Evolutionary conservation across 92 coral and sea anemone genomes (phyloP).

Genomic region (Zoanthus sansibaricus): DNA sequence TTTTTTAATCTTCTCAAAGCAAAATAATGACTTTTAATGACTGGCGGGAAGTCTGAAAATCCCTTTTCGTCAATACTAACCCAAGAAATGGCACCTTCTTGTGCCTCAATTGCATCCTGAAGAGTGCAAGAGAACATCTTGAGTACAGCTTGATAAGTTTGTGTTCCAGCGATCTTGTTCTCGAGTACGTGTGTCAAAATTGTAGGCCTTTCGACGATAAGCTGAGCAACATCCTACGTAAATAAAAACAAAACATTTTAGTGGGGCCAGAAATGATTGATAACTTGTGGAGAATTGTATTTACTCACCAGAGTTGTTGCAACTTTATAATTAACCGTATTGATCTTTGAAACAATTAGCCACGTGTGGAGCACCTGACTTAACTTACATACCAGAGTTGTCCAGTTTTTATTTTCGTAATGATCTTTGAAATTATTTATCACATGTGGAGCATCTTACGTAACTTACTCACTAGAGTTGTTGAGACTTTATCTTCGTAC

Average conservation of each 20-base stretch:
- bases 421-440: too few relatives aligned
- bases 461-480: constrained; percentile 71
- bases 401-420: too few relatives aligned
- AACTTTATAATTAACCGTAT: constrained; percentile 72
- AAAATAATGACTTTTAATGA: too few relatives aligned
- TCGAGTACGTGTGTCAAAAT: constrained; percentile 84
- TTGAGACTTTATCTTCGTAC: constrained; percentile 74
- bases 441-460: too few relatives aligned
- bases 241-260: neutral
- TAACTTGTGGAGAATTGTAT: too few relatives aligned
- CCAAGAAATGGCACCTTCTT: constrained; percentile 71
- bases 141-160: constrained; percentile 85
- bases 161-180: constrained; percentile 67
- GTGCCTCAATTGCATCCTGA: constrained; percentile 82
- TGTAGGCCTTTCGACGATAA: constrained; percentile 91
- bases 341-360: constrained; percentile 14
- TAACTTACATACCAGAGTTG: too few relatives aligned
- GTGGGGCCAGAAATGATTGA: neutral
- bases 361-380: too few relatives aligned
- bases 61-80: constrained; percentile 40
- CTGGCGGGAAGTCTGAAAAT: too few relatives aligned
- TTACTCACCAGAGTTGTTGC: constrained; percentile 79
- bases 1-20: too few relatives aligned
- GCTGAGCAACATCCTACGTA: constrained; percentile 89
- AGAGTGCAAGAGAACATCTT: constrained; percentile 74